These are phyloP conservation scores for Melanogrammus aeglefinus DNA, from an alignment of 2,797 vertebrate genomes.

Conservation along the genomic window DNA sequence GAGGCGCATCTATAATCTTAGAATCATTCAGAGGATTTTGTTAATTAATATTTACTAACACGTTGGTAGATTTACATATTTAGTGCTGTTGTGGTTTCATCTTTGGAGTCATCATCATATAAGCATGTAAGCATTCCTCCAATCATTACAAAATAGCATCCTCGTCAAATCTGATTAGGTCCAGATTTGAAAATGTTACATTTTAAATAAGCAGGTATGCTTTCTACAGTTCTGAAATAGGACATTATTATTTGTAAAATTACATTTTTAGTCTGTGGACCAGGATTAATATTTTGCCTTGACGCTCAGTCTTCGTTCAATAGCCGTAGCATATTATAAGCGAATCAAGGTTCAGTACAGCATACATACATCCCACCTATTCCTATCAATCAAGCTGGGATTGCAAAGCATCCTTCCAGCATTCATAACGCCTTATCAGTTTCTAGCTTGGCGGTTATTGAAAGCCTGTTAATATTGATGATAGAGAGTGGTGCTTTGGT, in stretches of 20 bases:
- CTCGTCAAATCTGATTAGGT: background rate
- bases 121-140: background rate
- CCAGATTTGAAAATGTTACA: constrained; percentile 7
- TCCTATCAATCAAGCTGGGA: background rate
- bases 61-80: background rate
- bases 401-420: background rate
- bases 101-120: background rate
- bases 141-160: background rate
- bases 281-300: background rate
- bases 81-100: background rate
- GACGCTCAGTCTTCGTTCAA: background rate
- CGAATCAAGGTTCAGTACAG: background rate
- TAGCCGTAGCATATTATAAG: background rate
- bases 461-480: background rate
- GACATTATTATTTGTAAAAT: background rate
- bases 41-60: background rate
- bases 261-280: background rate
- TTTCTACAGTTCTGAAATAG: background rate
- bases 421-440: background rate
- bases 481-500: background rate
- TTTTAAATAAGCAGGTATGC: background rate
- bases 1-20: background rate
- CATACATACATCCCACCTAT: background rate
- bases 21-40: background rate
- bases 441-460: background rate